Conservation (phyloP, 2,113 vertebrate genomes). For the Amia ocellicauda region DNA sequence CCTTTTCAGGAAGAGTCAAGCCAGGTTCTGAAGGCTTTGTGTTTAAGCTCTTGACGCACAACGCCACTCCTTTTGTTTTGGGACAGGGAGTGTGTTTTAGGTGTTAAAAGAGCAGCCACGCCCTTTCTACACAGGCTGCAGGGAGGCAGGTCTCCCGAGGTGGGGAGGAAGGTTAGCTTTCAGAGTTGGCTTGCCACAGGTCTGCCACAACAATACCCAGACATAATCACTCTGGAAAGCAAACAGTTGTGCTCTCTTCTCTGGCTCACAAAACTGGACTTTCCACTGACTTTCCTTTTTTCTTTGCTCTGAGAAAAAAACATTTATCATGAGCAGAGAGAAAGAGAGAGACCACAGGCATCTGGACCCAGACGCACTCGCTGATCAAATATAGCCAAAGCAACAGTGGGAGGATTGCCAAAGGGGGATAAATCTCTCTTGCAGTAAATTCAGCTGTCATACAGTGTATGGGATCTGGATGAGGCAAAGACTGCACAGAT, state of each 20-base stretch:
- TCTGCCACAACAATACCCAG: neutral
- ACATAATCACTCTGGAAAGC: neutral
- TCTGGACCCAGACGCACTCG: neutral
- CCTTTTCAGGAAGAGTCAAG: neutral
- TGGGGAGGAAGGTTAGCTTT: neutral
- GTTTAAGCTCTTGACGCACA: neutral
- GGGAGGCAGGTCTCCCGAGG: neutral
- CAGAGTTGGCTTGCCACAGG: neutral
- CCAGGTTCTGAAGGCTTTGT: neutral
- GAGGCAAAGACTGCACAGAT: neutral
- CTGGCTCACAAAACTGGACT: neutral
- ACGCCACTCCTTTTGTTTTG: neutral
- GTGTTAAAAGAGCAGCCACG: too few relatives aligned
- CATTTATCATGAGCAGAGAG: neutral
- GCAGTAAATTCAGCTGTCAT: neutral
- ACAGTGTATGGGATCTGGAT: too few relatives aligned
- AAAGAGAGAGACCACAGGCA: neutral
- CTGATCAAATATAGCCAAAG: slow-evolving; percentile 12
- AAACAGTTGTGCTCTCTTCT: neutral
- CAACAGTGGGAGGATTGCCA: neutral
- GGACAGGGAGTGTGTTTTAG: too few relatives aligned
- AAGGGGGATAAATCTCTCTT: neutral
- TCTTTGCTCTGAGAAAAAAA: neutral
- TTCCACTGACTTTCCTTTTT: neutral
- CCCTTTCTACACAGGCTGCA: neutral